A percentile compares a stretch with the other conserved stretches of the same genome.
Evolutionary conservation across 2,113 vertebrate species (phyloP).

Genomic region (Perca flavescens): DNA sequence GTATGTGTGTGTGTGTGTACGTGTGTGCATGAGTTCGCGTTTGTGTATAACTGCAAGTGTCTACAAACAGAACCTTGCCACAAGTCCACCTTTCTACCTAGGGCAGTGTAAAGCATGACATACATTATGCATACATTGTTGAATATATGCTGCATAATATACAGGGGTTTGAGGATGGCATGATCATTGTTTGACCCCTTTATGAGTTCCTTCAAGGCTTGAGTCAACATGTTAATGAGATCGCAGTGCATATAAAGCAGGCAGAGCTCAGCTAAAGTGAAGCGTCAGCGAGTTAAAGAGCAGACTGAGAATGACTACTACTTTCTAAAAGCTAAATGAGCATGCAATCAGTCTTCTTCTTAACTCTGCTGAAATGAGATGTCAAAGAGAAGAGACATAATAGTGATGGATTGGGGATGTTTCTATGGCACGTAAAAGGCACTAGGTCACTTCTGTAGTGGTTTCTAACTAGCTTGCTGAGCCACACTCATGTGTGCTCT

Average conservation of each 20-base stretch:
- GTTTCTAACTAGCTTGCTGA: slow-evolving; percentile 13
- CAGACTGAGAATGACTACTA: slow-evolving; percentile 16
- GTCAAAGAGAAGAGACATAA: slow-evolving; percentile 22
- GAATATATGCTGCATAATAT: slow-evolving; percentile 35
- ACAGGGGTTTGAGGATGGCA: slow-evolving; percentile 35
- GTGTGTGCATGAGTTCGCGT: neutral
- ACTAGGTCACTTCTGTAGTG: slow-evolving; percentile 1
- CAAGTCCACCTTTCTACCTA: slow-evolving; percentile 18
- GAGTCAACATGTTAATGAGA: slow-evolving; percentile 55
- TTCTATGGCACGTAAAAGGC: slow-evolving; percentile 15
- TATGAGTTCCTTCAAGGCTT: slow-evolving; percentile 46
- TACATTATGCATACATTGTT: slow-evolving; percentile 37
- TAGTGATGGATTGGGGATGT: slow-evolving; percentile 21
- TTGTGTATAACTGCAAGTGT: neutral
- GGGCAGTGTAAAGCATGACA: slow-evolving; percentile 21
- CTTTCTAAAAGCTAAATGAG: slow-evolving; percentile 47
- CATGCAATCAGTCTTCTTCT: slow-evolving; percentile 28
- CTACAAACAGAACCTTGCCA: slow-evolving; percentile 22
- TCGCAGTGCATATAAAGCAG: slow-evolving; percentile 30
- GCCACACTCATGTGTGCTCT: neutral
- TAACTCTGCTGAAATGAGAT: slow-evolving; percentile 40
- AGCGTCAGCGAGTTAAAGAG: slow-evolving; percentile 44
- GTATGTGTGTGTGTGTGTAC: neutral
- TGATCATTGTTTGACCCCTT: slow-evolving; percentile 43
- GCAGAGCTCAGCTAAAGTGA: slow-evolving; percentile 40